Evolutionary conservation across 2,797 vertebrate species (phyloP), one percentile per base, ranked within the genome.

Genomic region (Sebastiscus albofasciatus): DNA sequence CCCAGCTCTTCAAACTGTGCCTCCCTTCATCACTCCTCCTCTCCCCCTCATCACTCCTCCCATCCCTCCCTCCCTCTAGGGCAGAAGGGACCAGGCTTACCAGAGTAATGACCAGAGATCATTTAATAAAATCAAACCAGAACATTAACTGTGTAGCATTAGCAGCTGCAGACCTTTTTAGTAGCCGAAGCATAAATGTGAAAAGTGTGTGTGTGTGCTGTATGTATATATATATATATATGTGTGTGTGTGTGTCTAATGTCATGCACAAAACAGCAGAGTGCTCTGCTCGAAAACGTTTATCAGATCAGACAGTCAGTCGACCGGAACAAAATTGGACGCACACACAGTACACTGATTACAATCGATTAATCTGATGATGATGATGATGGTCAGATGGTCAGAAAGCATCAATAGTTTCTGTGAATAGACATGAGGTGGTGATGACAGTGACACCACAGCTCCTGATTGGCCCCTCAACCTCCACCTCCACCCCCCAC

Each of bases 251-350:
- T 62, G 82, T 27, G 62, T 79, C 31, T 89, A 82, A 85, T 80
- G 56, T 84, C 60, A 58, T 80, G 85, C 71, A 27, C 39, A 42
- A 67, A 86, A 73, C 77, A 84, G 80, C 67, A 66, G 79, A 58
- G 56, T 10, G 72, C 34, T 87, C 83, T 89, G 88, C 74, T 79
- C 2, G 1, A 60, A n/a, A 75, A 86, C 79, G 34, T 75, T 92
- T 79, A 92, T 90, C 80, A 86, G 84, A 90, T 92, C 79, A 89
- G 88, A 92, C 83, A 85, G 73, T 75, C 87, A 72, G 79, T 79
- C 34, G 72, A 91, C 89, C 88, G 84, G 86, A 89, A 88, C 68
- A 31, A 69, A 88, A 86, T 86, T 66, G 78, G 24, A 68, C 49
- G 56, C 58, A 65, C 56, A 68, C 46, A 67, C 24, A 31, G 31